phyloP scores from a whole-genome alignment of 2,113 vertebrate genomes.

The Drymodes brunneopygia region DNA sequence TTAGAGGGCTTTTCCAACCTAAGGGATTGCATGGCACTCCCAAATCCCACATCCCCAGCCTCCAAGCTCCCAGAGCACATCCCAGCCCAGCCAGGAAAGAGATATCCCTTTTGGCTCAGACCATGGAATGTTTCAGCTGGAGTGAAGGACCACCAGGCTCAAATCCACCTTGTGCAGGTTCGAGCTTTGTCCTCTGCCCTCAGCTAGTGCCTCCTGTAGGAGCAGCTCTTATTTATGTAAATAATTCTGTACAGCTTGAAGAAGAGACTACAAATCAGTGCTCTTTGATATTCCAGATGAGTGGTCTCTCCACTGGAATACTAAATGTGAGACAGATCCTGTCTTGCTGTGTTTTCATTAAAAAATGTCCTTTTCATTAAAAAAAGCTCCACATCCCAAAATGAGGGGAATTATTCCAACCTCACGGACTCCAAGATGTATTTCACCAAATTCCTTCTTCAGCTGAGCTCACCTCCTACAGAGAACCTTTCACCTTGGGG shows the following conservation, averaged over 20 bases:
- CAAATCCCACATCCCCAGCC: neutral
- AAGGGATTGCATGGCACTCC: neutral
- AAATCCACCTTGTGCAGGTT: neutral
- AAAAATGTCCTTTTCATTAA: neutral
- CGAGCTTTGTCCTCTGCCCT: neutral
- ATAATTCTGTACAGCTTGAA: neutral
- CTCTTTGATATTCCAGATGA: neutral
- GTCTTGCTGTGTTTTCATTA: neutral
- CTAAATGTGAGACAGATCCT: neutral
- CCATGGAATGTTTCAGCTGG: neutral
- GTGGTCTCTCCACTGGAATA: neutral
- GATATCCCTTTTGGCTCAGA: neutral
- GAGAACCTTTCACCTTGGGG: neutral
- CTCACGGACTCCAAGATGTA: fast-evolving
- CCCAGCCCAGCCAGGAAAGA: neutral
- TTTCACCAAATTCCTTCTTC: neutral
- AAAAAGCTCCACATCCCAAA: neutral
- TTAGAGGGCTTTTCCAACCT: neutral
- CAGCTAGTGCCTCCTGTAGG: neutral
- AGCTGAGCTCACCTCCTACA: neutral
- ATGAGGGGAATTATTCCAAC: neutral
- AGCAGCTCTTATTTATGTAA: neutral
- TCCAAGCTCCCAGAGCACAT: neutral
- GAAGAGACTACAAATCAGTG: neutral
- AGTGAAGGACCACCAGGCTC: neutral